A percentile compares a stretch with the other conserved stretches of the same genome.
Evolutionary conservation across 1,140 invertebrate species (phyloP).

Genomic region (Prorops nasuta): DNA sequence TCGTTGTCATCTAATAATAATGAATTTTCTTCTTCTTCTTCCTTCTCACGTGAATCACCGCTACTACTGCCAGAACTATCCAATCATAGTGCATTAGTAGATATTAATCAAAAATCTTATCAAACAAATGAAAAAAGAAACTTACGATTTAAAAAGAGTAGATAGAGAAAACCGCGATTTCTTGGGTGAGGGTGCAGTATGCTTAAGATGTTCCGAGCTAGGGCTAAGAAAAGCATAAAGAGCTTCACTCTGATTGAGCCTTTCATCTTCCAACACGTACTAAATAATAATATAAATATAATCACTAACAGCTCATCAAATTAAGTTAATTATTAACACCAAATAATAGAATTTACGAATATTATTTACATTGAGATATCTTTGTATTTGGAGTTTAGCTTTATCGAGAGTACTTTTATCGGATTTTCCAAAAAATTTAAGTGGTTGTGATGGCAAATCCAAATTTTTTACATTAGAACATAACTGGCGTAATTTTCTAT

Average conservation of each 20-base stretch:
- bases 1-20: conserved; percentile 64
- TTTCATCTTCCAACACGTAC: conserved; percentile 83
- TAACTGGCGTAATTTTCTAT: conserved; percentile 79
- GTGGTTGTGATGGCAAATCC: conserved; percentile 75
- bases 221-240: conserved; percentile 87
- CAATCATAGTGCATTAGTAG: conserved; percentile 2
- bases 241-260: conserved; percentile 83
- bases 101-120: background rate
- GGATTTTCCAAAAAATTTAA: conserved; percentile 78
- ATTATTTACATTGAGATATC: conserved; percentile 79
- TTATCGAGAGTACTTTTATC: conserved; percentile 78
- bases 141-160: conserved; percentile 80
- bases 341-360: conserved; percentile 20
- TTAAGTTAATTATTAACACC: conserved; percentile 7
- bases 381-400: conserved; percentile 79
- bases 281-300: conserved; percentile 47
- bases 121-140: conserved; percentile 21
- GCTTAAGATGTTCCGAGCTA: conserved; percentile 83
- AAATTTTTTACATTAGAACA: conserved; percentile 76
- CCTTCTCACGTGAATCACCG: conserved; percentile 54
- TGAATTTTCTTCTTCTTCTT: conserved; percentile 73
- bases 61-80: conserved; percentile 42
- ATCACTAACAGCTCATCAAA: background rate
- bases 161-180: conserved; percentile 82
- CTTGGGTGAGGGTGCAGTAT: conserved; percentile 71